Base-by-base conservation (phyloP, 2,113 vertebrate species). In the Genyomyrus donnyi region DNA sequence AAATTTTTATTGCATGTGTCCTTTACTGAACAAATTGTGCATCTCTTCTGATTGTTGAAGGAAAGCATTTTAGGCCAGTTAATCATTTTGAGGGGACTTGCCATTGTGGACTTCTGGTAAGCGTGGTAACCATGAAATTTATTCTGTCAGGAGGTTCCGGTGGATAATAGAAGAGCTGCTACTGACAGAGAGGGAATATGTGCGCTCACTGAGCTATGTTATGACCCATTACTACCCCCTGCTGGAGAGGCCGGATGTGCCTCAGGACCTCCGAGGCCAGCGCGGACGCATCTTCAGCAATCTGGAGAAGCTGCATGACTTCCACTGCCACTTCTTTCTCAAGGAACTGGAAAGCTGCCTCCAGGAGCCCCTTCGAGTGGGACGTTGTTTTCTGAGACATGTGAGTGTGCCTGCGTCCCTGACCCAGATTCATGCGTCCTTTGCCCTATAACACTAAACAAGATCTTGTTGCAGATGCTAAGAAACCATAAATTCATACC, bases 241-340 rank as follows among this genome's bases (percentile, higher is more conserved):
- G 92, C 92, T 96, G 88, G 96, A 96, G 93, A 93, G 95, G 66
- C 56, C 92, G 0, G 95, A 96, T 7, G 95, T 96, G 3, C 96
- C 96, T 4, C 96, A 96, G 93, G 96, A 96, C 91, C 94, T 96
- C 46, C 92, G 96, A 90, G 96, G 96, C 86, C 96, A 96, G 91
- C 94, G 95, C 90, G 96, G 95, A 35, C 93, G 90, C 90, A 93
- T 96, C 90, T 96, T 96, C n/a, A 95, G 96, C 24, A 96, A 96
- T 92, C 91, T 96, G 52, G 96, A 96, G 88, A 96, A 96, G 90
- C 95, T 96, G 45, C 93, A 95, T 3, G 96, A 96, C 90, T 96
- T 96, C 92, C 96, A 96, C 91, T 92, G 91, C 8, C 96, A 95
- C 89, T 91, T 94, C 86, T 96, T 96, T 91, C 91, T 95, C 15